phyloP scores from a whole-genome alignment of 1,140 invertebrate species.

The Heliothis subflexa region DNA sequence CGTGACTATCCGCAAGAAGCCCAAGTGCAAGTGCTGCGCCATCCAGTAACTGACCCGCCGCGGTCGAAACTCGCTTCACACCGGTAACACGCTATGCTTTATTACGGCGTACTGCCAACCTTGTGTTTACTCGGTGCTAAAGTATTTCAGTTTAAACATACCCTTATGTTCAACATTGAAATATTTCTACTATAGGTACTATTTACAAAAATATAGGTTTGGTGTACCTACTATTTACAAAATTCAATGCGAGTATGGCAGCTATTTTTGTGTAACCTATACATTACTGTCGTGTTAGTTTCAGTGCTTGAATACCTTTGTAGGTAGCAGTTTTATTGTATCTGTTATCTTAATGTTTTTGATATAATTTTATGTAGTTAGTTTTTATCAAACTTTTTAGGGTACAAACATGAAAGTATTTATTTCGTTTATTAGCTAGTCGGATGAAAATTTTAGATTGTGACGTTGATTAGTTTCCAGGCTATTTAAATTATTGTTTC shows the following conservation, averaged over 20 bases:
- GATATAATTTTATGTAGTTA: slow-evolving; percentile 62
- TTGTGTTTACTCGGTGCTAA: slow-evolving; percentile 79
- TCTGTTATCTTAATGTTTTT: slow-evolving; percentile 61
- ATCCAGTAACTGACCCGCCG: slow-evolving; percentile 89
- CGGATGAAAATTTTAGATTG: slow-evolving; percentile 54
- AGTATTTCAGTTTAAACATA: slow-evolving; percentile 66
- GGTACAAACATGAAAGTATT: slow-evolving; percentile 68
- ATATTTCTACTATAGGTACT: slow-evolving; percentile 45
- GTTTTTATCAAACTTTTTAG: slow-evolving; percentile 60
- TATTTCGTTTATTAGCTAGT: slow-evolving; percentile 64
- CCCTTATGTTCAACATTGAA: slow-evolving; percentile 51
- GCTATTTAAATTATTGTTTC: slow-evolving; percentile 46
- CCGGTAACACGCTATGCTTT: slow-evolving; percentile 72
- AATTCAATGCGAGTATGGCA: slow-evolving; percentile 48
- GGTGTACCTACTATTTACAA: slow-evolving; percentile 51
- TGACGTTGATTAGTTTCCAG: slow-evolving; percentile 49
- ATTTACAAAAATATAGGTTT: slow-evolving; percentile 45
- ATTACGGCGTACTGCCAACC: slow-evolving; percentile 61
- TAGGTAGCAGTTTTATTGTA: slow-evolving; percentile 52
- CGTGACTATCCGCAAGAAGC: slow-evolving; percentile 95
- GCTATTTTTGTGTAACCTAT: slow-evolving; percentile 51
- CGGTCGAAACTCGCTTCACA: slow-evolving; percentile 45
- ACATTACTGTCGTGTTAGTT: slow-evolving; percentile 42
- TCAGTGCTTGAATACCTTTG: slow-evolving; percentile 41
- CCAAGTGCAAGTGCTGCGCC: slow-evolving; percentile 95